Conservation (phyloP, 2,888 invertebrate genomes). For the Macroteleia sp. region DNA sequence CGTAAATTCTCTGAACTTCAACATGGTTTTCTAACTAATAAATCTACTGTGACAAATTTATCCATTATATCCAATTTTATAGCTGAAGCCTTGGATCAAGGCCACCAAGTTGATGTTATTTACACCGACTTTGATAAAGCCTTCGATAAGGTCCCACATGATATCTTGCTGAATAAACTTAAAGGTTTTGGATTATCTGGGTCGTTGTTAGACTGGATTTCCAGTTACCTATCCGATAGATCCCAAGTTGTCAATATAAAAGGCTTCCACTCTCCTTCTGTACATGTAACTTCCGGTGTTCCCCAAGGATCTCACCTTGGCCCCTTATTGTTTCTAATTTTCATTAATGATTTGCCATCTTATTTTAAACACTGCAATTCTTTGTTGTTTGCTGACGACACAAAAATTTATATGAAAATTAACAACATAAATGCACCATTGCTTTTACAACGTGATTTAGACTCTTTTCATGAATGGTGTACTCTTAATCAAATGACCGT, state of each 20-base stretch:
- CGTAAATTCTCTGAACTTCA: not conserved
- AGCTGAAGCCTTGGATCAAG: not conserved
- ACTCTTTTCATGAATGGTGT: not conserved
- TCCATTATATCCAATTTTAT: not conserved
- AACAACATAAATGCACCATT: too few species aligned
- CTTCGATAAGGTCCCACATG: too few species aligned
- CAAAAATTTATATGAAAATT: not conserved
- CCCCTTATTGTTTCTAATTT: not conserved
- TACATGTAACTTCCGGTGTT: not conserved
- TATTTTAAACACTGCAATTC: not conserved
- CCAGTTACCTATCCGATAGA: not conserved
- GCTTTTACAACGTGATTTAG: not conserved
- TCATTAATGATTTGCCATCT: not conserved
- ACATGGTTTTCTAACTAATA: not conserved
- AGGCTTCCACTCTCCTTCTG: not conserved
- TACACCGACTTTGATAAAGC: too few species aligned
- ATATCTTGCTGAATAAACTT: not conserved
- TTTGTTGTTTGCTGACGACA: not conserved
- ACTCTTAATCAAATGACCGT: not conserved
- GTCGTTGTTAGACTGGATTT: not conserved
- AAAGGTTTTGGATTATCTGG: not conserved
- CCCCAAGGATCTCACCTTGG: not conserved
- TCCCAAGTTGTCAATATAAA: not conserved
- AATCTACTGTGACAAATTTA: not conserved
- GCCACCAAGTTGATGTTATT: too few species aligned